Evolutionary conservation across 2,797 vertebrate genomes (phyloP).

Genomic region (Falco concolor): DNA sequence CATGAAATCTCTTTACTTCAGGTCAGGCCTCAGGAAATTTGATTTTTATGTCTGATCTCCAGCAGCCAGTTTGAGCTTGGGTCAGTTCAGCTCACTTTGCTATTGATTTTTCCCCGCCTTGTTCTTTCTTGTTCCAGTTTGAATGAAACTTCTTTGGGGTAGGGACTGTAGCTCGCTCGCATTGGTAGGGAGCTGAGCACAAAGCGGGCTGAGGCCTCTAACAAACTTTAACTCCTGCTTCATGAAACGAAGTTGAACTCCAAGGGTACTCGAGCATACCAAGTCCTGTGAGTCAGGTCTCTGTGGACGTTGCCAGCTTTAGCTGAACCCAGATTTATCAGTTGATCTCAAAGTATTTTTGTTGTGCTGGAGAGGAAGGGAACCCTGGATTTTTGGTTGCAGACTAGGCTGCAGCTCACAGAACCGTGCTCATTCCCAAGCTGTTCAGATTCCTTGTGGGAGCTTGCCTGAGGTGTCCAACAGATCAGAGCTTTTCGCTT

Average conservation of each 20-base stretch:
- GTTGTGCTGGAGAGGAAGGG: accelerated
- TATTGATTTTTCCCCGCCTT: accelerated
- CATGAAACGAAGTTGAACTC: background rate
- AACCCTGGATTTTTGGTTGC: background rate
- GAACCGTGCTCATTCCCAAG: background rate
- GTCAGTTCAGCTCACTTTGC: background rate
- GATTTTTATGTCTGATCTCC: background rate
- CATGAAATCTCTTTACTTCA: background rate
- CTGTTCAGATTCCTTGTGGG: background rate
- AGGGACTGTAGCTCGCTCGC: background rate
- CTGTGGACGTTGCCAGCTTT: background rate
- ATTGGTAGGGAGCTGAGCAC: background rate
- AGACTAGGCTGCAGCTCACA: background rate
- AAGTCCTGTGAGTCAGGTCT: background rate
- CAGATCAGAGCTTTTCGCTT: background rate
- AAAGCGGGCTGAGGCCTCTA: background rate
- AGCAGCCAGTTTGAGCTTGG: background rate
- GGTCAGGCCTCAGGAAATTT: background rate
- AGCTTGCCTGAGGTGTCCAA: background rate
- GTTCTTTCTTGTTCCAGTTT: background rate
- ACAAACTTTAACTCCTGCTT: background rate
- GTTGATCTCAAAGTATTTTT: background rate
- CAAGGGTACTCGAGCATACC: background rate
- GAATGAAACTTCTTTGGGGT: background rate
- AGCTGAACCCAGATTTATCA: background rate